These are phyloP conservation scores for Mythimna loreyi DNA, from an alignment of 2,888 invertebrate genomes.

Conservation along the genomic window DNA sequence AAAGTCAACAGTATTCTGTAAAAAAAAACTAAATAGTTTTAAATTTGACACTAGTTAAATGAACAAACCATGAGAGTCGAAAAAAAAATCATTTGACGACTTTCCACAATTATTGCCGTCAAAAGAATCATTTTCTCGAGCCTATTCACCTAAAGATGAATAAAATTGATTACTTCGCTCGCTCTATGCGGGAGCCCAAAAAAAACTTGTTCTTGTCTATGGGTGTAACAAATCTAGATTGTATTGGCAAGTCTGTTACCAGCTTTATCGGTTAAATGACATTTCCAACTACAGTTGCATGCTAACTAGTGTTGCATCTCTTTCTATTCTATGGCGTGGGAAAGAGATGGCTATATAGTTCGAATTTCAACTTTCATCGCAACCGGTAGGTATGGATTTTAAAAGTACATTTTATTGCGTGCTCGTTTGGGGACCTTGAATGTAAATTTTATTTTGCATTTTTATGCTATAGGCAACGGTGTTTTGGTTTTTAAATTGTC, in stretches of 20 bases:
- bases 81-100: too few relatives aligned
- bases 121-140: too few relatives aligned
- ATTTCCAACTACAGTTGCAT: conserved; percentile 18
- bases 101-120: too few relatives aligned
- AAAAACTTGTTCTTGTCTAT: neutral
- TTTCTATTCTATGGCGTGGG: conserved; percentile 11
- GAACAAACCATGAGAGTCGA: too few relatives aligned
- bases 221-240: conserved; percentile 8
- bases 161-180: too few relatives aligned
- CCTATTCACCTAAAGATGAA: too few relatives aligned
- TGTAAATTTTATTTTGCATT: conserved; percentile 15
- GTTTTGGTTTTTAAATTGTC: neutral
- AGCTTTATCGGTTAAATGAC: neutral
- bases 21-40: too few relatives aligned
- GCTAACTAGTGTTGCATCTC: conserved; percentile 26
- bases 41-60: too few relatives aligned
- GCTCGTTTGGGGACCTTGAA: too few relatives aligned
- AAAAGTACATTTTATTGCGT: conserved; percentile 18
- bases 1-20: too few relatives aligned
- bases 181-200: neutral
- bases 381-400: conserved; percentile 25
- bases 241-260: neutral
- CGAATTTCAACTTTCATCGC: conserved; percentile 35
- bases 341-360: conserved; percentile 15
- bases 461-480: neutral